Conservation (phyloP, 2,888 invertebrate species). For the Tiphia femorata region DNA sequence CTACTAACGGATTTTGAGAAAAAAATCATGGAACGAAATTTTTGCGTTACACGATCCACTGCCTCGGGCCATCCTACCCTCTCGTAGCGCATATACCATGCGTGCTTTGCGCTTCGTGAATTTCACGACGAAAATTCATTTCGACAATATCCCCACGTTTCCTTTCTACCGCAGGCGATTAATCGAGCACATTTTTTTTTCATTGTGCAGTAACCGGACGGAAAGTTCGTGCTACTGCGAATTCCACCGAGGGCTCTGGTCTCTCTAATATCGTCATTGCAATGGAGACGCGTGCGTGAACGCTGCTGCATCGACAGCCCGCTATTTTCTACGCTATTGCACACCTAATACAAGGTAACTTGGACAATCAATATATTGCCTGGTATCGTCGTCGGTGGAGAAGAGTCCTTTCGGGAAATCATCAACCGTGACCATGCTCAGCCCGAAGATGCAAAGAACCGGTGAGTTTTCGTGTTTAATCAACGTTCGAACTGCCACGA, state of each 20-base stretch:
- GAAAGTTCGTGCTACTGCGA: background rate
- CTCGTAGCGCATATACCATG: no score
- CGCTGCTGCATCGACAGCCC: conserved; percentile 5
- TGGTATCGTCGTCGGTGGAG: conserved; percentile 16
- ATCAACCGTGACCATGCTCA: conserved; percentile 74
- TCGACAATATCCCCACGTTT: no score
- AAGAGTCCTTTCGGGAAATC: conserved; percentile 4
- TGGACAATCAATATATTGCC: conserved; percentile 40
- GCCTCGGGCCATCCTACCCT: no score
- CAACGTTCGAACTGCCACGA: no score
- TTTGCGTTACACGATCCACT: no score
- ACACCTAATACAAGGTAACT: conserved; percentile 30
- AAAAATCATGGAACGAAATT: no score
- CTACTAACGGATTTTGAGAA: no score
- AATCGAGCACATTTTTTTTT: no score
- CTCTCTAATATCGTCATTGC: conserved; percentile 9
- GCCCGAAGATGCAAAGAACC: conserved; percentile 88
- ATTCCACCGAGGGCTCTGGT: background rate
- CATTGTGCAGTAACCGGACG: no score
- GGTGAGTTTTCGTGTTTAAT: conserved; percentile 53
- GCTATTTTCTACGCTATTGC: conserved; percentile 24
- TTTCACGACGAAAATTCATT: no score
- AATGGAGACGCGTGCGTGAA: conserved; percentile 11
- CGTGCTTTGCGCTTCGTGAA: no score
- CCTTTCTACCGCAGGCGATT: no score